phyloP scores from a whole-genome alignment of 2,888 invertebrate genomes.

The Lomographa bimaculata region DNA sequence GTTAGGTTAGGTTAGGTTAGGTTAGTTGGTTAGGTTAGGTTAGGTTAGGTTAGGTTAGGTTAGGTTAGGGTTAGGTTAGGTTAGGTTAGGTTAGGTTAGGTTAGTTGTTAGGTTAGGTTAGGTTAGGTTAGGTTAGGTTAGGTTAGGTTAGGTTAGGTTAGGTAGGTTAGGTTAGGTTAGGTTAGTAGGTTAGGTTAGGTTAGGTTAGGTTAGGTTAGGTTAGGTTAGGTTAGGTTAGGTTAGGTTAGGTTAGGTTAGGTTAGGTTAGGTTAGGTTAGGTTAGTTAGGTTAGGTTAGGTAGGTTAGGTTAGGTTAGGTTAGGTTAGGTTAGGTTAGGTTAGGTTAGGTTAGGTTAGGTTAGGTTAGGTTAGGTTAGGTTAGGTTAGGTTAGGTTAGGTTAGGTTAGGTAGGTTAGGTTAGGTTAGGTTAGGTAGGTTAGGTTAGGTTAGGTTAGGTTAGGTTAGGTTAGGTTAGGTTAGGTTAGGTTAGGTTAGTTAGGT shows the following conservation, averaged over 20 bases:
- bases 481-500: slow-evolving; percentile 30
- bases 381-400: slow-evolving; percentile 30
- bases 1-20: slow-evolving; percentile 12
- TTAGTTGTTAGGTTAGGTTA: slow-evolving; percentile 21
- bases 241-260: slow-evolving; percentile 34
- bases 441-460: slow-evolving; percentile 30
- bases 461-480: slow-evolving; percentile 24
- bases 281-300: slow-evolving; percentile 31
- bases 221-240: slow-evolving; percentile 33
- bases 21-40: slow-evolving; percentile 19
- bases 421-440: slow-evolving; percentile 32
- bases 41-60: slow-evolving; percentile 17
- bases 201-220: slow-evolving; percentile 35
- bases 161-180: slow-evolving; percentile 30
- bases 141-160: slow-evolving; percentile 31
- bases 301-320: slow-evolving; percentile 26
- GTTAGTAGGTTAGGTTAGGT: too few relatives aligned
- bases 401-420: slow-evolving; percentile 28
- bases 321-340: slow-evolving; percentile 30
- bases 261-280: slow-evolving; percentile 28
- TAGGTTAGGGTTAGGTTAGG: slow-evolving; percentile 28
- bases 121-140: slow-evolving; percentile 30
- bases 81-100: slow-evolving; percentile 29
- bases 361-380: slow-evolving; percentile 27
- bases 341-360: slow-evolving; percentile 30